Evolutionary conservation across 2,888 invertebrate species (phyloP).

Genomic region (Epinotia bilunana): DNA sequence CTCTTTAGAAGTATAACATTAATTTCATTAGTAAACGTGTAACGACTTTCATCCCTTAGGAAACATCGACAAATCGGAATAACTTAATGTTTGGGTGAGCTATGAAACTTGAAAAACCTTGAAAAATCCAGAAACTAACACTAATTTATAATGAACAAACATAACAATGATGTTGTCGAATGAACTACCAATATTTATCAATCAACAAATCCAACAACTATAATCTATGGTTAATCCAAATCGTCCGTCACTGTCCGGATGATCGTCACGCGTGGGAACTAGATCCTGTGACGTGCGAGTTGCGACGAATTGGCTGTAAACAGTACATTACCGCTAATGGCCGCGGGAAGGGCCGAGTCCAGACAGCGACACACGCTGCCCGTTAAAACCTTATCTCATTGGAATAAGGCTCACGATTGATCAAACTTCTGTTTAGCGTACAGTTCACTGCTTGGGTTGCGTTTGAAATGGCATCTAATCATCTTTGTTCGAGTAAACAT

Average conservation of each 20-base stretch:
- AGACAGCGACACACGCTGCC: not conserved
- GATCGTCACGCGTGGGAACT: slow-evolving; percentile 38
- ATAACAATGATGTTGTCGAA: no score
- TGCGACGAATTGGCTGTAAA: slow-evolving; percentile 21
- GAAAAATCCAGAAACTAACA: no score
- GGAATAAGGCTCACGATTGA: not conserved
- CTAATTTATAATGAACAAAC: no score
- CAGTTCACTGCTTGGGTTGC: not conserved
- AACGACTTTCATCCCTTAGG: no score
- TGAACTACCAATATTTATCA: no score
- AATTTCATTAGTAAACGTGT: no score
- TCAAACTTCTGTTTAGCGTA: no score
- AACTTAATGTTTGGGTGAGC: no score
- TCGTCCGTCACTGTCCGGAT: slow-evolving; percentile 22
- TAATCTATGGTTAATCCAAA: not conserved
- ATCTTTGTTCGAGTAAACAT: slow-evolving; percentile 14
- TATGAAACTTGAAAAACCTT: no score
- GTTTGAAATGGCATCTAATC: slow-evolving; percentile 1
- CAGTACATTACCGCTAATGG: slow-evolving; percentile 35
- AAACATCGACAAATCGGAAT: no score
- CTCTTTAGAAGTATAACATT: no score
- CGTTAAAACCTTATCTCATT: not conserved
- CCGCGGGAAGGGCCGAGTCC: slow-evolving; percentile 29
- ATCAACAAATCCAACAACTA: no score
- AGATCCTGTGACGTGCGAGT: slow-evolving; percentile 37